Evolutionary conservation across 2,888 invertebrate genomes (phyloP).

Genomic region (Gastracanthus pulcherrimus): DNA sequence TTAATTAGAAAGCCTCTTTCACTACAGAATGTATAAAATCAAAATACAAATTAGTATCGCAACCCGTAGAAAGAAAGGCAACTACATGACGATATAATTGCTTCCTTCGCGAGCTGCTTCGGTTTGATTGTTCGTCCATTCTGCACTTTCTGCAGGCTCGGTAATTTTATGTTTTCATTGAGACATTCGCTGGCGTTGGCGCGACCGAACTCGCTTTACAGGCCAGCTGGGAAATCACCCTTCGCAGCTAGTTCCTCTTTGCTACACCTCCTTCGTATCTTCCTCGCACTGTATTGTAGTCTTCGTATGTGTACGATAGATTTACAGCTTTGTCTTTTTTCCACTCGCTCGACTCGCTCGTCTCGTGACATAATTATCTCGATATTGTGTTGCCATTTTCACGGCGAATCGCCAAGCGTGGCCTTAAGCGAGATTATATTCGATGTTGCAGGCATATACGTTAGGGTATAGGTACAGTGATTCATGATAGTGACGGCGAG

Average conservation of each 20-base stretch:
- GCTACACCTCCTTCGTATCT: conserved; percentile 62
- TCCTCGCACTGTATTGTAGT: too few species aligned
- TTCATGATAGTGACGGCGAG: neutral
- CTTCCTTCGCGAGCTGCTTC: too few species aligned
- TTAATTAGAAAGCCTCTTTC: too few species aligned
- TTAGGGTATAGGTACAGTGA: neutral
- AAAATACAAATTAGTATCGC: too few species aligned
- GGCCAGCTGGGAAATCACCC: conserved; percentile 80
- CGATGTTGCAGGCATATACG: neutral
- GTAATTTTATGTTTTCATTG: conserved; percentile 60
- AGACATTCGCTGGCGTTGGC: too few species aligned
- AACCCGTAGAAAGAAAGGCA: neutral
- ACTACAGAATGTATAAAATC: too few species aligned
- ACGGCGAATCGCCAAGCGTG: conserved; percentile 63
- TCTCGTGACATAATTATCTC: conserved; percentile 74
- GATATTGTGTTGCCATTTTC: conserved; percentile 73
- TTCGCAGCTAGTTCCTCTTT: too few species aligned
- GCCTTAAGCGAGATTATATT: too few species aligned
- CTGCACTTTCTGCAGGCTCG: conserved; percentile 4
- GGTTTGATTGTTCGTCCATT: conserved; percentile 54
- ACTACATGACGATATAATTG: neutral
- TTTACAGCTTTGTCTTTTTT: too few species aligned
- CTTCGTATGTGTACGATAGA: conserved; percentile 30
- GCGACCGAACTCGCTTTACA: conserved; percentile 75
- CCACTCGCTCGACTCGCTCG: too few species aligned